Evolutionary conservation across 2,797 vertebrate genomes (phyloP), one percentile per base, ranked within the genome.

Genomic region (Cygnus olor): DNA sequence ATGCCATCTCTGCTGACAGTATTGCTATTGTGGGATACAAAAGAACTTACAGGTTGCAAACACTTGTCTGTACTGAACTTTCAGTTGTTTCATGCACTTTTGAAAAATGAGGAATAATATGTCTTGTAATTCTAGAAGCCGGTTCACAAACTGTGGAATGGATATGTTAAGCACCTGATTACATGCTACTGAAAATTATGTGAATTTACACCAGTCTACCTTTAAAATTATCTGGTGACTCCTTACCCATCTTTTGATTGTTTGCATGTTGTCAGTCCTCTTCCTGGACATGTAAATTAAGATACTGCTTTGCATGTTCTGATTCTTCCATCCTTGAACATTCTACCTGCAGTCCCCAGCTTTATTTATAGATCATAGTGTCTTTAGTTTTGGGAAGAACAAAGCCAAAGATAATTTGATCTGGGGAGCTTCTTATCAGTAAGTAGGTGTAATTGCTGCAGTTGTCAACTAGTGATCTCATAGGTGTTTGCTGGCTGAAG

Each of bases 81-180:
- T 4, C 17, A 1, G 3, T 71, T 1, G 0, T 86, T 86, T 40
- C 14, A 8, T 20, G 11, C 13, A 32, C 13, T 70, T 40, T 53
- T 87, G 56, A 79, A 92, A 93, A 94, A 80, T 54, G 34, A 78
- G 19, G 40, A 58, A 9, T 86, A 60, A 27, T 61, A 19, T 3
- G 0, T 57, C 10, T 30, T 83, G 7, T 32, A 51, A 38, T 84
- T 74, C 49, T 83, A 54, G 36, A 72, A 14, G 10, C 28, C 42
- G 32, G 6, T 70, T 77, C 42, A 49, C 42, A 63, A 84, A n/a
- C 3, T 5, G 11, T 92, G 32, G 21, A 81, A 49, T 54, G 36
- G 27, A 10, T 68, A 81, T 32, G 6, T 93, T 68, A 79, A 85
- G 24, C 15, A 57, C 6, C 8, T 73, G 34, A 32, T 63, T 72